Conservation (phyloP, 2,888 invertebrate species). For the Syrphus vitripennis region DNA sequence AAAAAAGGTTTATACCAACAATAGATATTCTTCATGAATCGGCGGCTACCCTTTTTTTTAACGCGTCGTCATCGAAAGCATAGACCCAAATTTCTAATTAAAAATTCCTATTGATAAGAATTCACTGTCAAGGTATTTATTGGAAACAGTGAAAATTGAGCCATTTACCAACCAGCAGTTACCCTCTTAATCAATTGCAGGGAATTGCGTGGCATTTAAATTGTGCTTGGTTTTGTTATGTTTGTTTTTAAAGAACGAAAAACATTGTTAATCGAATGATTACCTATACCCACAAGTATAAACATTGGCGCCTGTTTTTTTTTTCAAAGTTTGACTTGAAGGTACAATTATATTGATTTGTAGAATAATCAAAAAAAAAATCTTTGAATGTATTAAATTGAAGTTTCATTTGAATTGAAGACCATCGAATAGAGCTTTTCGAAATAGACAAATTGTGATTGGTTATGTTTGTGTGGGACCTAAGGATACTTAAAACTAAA, state of each 20-base stretch:
- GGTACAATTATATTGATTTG: too few species aligned
- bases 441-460: too few species aligned
- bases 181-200: conserved; percentile 8
- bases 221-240: neutral
- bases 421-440: too few species aligned
- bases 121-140: conserved; percentile 12
- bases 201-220: neutral
- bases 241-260: neutral
- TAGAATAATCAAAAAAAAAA: too few species aligned
- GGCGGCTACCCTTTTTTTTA: neutral
- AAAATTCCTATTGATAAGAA: conserved; percentile 50
- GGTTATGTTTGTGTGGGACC: too few species aligned
- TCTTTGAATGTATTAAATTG: too few species aligned
- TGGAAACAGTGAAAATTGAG: neutral
- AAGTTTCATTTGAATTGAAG: too few species aligned
- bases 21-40: conserved; percentile 10
- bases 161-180: neutral
- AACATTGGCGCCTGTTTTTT: too few species aligned
- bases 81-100: conserved; percentile 49
- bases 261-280: too few species aligned
- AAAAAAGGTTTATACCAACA: neutral
- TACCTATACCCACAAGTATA: too few species aligned
- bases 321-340: too few species aligned
- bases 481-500: too few species aligned
- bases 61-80: neutral